Conservation (phyloP, 1,140 invertebrate genomes). For the Brevipalpus yothersi region DNA sequence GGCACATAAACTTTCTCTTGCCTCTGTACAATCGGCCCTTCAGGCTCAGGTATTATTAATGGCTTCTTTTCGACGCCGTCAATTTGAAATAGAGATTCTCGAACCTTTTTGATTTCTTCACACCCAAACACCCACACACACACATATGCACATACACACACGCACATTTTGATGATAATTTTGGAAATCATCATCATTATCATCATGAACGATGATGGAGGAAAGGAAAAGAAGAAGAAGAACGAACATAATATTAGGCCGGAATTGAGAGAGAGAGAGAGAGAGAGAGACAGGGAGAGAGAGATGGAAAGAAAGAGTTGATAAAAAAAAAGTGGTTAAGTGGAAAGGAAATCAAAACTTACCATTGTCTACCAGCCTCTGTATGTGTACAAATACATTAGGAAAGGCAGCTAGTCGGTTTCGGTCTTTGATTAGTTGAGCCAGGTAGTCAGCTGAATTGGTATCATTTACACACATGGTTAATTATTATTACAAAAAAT, state of each 20-base stretch:
- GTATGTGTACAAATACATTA: conserved; percentile 96
- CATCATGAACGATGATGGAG: too few species aligned
- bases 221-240: too few species aligned
- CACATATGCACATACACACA: too few species aligned
- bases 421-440: conserved; percentile 98
- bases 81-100: conserved; percentile 90
- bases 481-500: too few species aligned
- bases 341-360: conserved; percentile 24
- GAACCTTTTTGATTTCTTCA: conserved; percentile 95
- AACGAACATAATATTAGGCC: too few species aligned
- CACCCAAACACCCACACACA: conserved; percentile 14
- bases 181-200: too few species aligned
- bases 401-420: conserved; percentile 98
- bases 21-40: conserved; percentile 65
- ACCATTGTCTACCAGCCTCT: conserved; percentile 98
- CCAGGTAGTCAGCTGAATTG: conserved; percentile 80
- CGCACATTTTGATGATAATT: too few species aligned
- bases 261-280: not conserved
- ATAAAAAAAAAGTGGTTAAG: not conserved
- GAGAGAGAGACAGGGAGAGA: not conserved
- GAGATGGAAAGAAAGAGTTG: not conserved
- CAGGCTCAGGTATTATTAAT: conserved; percentile 67
- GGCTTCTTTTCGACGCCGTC: conserved; percentile 86
- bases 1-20: conserved; percentile 99
- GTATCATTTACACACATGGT: not conserved